Percentiles rank a stretch among this genome's conserved stretches.
phyloP scores from a whole-genome alignment of 2,797 vertebrate species.

The Neoniphon sammara region DNA sequence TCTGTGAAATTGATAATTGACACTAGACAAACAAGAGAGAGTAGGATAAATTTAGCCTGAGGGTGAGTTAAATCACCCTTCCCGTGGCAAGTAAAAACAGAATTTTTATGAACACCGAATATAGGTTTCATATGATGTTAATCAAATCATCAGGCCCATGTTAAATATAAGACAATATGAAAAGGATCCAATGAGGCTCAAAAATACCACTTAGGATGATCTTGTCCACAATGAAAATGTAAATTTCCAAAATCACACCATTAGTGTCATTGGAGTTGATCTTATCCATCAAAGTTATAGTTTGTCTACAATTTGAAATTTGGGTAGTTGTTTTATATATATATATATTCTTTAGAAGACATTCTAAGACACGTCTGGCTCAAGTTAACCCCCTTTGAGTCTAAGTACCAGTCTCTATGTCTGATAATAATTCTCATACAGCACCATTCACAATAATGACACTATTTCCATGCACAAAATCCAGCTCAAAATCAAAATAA shows the following conservation, averaged over 20 bases:
- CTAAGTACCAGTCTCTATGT: no score
- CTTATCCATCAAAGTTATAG: no score
- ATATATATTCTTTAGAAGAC: no score
- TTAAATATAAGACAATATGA: slow-evolving; percentile 44
- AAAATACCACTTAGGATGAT: slow-evolving; percentile 13
- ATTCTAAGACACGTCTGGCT: no score
- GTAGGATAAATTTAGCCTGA: not conserved
- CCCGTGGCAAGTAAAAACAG: not conserved
- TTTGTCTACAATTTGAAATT: no score
- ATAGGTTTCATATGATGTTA: slow-evolving; percentile 22
- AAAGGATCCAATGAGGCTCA: slow-evolving; percentile 37
- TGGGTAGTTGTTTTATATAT: no score
- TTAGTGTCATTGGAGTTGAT: slow-evolving; percentile 15
- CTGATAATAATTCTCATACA: no score
- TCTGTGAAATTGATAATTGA: slow-evolving; percentile 30
- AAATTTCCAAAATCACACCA: slow-evolving; percentile 35
- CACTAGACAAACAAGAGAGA: slow-evolving; percentile 19
- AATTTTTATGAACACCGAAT: not conserved
- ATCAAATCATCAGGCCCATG: slow-evolving; percentile 27
- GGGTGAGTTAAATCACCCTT: slow-evolving; percentile 6
- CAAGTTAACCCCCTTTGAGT: no score
- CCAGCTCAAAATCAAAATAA: not conserved
- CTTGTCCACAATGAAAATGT: no score
- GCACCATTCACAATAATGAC: not conserved
- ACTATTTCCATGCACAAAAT: slow-evolving; percentile 2